These are phyloP conservation scores for Cremastobaeus sp. DNA, from an alignment of 2,888 invertebrate genomes.

Conservation along the genomic window DNA sequence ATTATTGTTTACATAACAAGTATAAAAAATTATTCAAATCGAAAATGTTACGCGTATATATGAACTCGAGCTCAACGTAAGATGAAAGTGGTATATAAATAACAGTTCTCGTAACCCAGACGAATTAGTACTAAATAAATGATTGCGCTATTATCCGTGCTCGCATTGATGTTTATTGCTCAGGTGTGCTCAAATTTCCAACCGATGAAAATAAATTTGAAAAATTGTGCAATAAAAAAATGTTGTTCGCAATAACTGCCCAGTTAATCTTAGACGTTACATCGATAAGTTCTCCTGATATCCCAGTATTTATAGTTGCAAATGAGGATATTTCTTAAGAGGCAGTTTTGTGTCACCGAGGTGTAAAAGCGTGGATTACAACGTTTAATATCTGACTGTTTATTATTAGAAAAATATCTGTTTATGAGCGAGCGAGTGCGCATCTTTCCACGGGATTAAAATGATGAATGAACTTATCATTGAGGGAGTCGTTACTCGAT, in stretches of 20 bases:
- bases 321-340: constrained; percentile 9
- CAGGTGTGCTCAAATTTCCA: constrained; percentile 6
- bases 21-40: constrained; percentile 22
- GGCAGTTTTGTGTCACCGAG: background rate
- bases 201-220: background rate
- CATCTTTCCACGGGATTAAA: constrained; percentile 9
- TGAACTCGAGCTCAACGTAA: constrained; percentile 2
- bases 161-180: constrained; percentile 21
- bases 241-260: background rate
- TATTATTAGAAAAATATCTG: constrained; percentile 40
- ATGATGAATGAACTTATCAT: constrained; percentile 49
- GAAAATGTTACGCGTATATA: constrained; percentile 6
- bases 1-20: background rate
- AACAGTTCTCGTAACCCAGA: constrained; percentile 11
- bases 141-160: constrained; percentile 24
- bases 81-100: constrained; percentile 25
- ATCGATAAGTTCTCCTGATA: no score
- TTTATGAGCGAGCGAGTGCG: constrained; percentile 20
- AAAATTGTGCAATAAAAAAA: background rate
- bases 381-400: no score
- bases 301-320: no score
- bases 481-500: constrained; percentile 28
- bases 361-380: constrained; percentile 13
- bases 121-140: constrained; percentile 30
- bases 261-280: background rate